These are phyloP conservation scores for Aleiodes leptofemur DNA, from an alignment of 2,888 invertebrate genomes.

Conservation along the genomic window DNA sequence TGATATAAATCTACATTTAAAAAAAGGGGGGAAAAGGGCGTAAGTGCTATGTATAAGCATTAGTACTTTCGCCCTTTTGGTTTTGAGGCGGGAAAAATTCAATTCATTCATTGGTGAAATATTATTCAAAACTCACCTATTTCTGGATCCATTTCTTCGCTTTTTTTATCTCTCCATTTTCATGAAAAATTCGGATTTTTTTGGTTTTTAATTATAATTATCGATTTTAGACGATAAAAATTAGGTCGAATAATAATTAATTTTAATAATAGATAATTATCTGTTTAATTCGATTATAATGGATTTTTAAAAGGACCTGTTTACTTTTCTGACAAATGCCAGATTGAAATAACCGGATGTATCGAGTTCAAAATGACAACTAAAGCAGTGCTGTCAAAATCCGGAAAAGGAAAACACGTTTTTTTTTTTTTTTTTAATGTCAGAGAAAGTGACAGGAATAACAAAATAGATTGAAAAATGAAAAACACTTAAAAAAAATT, in stretches of 20 bases:
- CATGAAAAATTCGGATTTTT: background rate
- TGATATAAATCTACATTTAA: background rate
- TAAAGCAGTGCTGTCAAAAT: slow-evolving; percentile 17
- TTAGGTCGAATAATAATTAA: no score
- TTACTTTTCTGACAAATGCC: slow-evolving; percentile 20
- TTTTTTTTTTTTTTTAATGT: background rate
- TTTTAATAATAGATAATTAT: background rate
- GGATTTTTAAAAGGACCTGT: background rate
- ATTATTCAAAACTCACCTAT: slow-evolving; percentile 27
- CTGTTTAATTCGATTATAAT: background rate
- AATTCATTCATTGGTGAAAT: background rate
- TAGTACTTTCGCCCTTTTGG: no score
- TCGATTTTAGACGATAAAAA: background rate
- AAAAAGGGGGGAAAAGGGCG: no score
- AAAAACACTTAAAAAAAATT: background rate
- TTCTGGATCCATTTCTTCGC: slow-evolving; percentile 24
- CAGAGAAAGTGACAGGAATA: background rate
- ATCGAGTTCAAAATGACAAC: slow-evolving; percentile 28
- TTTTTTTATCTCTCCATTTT: background rate
- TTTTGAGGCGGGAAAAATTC: background rate
- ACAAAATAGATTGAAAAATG: background rate
- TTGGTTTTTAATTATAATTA: background rate
- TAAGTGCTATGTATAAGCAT: no score
- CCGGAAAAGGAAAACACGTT: background rate
- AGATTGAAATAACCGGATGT: slow-evolving; percentile 29